Evolutionary conservation across 2,888 invertebrate genomes (phyloP).

Genomic region (Epirrhoe tristata): DNA sequence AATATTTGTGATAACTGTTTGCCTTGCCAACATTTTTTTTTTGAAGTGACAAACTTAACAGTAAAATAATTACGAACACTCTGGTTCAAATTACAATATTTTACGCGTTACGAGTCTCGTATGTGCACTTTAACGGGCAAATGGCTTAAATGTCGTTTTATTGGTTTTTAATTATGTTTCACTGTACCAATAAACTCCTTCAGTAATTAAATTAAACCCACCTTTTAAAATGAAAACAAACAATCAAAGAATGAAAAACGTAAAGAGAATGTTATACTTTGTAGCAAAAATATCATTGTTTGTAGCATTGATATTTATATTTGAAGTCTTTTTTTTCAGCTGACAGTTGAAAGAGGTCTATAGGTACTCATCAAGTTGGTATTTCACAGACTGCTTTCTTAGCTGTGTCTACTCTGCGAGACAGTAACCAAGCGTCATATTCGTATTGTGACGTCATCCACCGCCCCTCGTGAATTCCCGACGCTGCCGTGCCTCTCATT

Average conservation of each 20-base stretch:
- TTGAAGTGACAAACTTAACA: no score
- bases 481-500: constrained; percentile 67
- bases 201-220: constrained; percentile 20
- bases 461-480: constrained; percentile 58
- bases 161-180: constrained; percentile 27
- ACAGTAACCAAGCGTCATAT: constrained; percentile 65
- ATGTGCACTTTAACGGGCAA: constrained; percentile 42
- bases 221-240: constrained; percentile 14
- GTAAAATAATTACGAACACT: not conserved
- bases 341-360: constrained; percentile 3
- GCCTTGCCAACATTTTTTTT: no score
- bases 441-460: constrained; percentile 67
- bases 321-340: not conserved
- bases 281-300: not conserved
- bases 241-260: constrained; percentile 6
- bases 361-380: constrained; percentile 10
- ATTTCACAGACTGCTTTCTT: constrained; percentile 12
- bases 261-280: no score
- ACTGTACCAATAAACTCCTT: constrained; percentile 24
- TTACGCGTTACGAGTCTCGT: constrained; percentile 54
- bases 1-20: no score
- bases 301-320: not conserved
- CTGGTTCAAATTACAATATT: constrained; percentile 63
- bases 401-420: constrained; percentile 30
- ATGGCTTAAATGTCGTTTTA: constrained; percentile 30